A percentile compares a stretch with the other conserved stretches of the same genome.
Evolutionary conservation across 2,113 vertebrate species (phyloP).

Genomic region (Heptranchias perlo): DNA sequence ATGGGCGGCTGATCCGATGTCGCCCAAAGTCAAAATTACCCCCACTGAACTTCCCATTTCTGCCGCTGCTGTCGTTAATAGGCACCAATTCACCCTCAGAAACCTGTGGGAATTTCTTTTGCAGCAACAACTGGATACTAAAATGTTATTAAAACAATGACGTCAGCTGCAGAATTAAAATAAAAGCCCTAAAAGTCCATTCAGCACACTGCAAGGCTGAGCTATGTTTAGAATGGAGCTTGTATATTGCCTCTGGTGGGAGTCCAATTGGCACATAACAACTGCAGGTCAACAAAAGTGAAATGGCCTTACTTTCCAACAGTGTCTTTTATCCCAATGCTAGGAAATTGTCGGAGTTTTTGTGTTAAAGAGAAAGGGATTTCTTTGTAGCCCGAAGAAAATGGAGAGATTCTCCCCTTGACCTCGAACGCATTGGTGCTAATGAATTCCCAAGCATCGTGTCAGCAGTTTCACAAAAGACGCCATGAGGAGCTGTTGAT

Average conservation of each 20-base stretch:
- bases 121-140: background rate
- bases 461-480: slow-evolving; percentile 15
- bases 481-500: background rate
- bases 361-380: slow-evolving; percentile 14
- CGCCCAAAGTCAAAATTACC: background rate
- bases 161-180: slow-evolving; percentile 29
- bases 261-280: background rate
- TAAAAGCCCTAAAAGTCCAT: background rate
- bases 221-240: background rate
- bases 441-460: background rate
- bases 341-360: background rate
- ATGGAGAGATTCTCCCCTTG: background rate
- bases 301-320: background rate
- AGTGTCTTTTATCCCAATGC: background rate
- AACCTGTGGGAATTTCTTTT: background rate
- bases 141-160: background rate
- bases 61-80: background rate
- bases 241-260: background rate
- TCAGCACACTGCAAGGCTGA: background rate
- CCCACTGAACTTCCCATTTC: no score
- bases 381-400: background rate
- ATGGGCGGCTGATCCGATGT: background rate
- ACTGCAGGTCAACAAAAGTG: background rate
- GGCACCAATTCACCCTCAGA: background rate
- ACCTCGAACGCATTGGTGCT: background rate